phyloP scores from a whole-genome alignment of 2,113 vertebrate genomes.

The Dolichallabes microphthalmus region DNA sequence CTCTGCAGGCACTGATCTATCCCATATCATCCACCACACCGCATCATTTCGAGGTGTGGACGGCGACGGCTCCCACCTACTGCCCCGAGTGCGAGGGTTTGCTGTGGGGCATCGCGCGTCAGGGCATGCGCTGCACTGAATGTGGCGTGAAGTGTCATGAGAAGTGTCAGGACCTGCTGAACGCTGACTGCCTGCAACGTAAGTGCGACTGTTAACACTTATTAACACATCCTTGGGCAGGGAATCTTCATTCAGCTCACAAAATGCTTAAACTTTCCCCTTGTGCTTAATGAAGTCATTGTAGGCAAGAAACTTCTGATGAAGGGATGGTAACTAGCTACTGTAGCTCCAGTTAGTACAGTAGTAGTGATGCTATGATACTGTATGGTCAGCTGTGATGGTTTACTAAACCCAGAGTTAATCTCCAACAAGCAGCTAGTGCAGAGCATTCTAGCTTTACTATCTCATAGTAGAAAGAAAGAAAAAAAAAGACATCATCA shows the following conservation, averaged over 20 bases:
- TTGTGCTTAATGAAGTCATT: not conserved
- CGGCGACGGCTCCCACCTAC: constrained; percentile 94
- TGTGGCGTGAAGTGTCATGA: constrained; percentile 98
- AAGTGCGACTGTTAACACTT: constrained; percentile 64
- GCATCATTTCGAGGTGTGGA: constrained; percentile 98
- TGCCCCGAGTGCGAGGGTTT: constrained; percentile 97
- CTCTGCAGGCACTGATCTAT: constrained; percentile 93
- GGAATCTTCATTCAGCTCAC: not conserved
- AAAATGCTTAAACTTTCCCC: not conserved
- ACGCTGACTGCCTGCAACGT: constrained; percentile 97
- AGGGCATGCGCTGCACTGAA: constrained; percentile 94
- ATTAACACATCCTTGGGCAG: not conserved
- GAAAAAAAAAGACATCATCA: not conserved
- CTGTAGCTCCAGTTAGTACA: not conserved
- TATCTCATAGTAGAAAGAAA: not conserved
- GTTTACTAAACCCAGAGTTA: too few species aligned
- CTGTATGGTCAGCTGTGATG: not conserved
- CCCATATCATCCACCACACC: constrained; percentile 97
- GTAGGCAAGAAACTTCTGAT: not conserved
- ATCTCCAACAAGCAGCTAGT: too few species aligned
- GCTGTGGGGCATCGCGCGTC: constrained; percentile 95
- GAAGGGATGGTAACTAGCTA: too few species aligned
- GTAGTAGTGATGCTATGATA: not conserved
- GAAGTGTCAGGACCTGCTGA: constrained; percentile 97
- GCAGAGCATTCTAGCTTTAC: too few species aligned